Evolutionary conservation across 2,113 vertebrate species (phyloP), one percentile per base, ranked within the genome.

Genomic region (Psittacus erithacus): DNA sequence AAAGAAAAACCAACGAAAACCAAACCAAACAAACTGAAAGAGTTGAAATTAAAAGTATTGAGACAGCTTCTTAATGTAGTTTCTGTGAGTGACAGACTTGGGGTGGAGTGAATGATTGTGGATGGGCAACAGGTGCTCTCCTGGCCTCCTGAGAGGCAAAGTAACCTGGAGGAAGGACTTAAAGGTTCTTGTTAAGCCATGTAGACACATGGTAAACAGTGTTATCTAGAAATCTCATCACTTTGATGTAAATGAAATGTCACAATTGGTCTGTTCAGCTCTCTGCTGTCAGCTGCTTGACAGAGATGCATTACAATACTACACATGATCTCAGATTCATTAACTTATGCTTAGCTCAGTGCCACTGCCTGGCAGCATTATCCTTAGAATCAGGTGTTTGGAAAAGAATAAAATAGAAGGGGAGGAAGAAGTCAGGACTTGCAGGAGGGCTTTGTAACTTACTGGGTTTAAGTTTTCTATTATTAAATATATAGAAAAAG

Each of bases 201-300:
- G 79, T 69, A 78, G 67, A 49, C 86, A 92, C 82, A 43, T 49
- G 46, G 63, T 82, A 70, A 86, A 86, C 68, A 86, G 75, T 57
- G 57, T 94, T 97, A 96, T 96, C 92, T 90, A n/a, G 83, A 62
- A 81, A 93, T 71, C 88, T 92, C 76, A 75, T 93, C 73, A 84
- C 90, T 97, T 93, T 91, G 92, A 96, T 94, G 92, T 96, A 67
- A 88, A 83, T 86, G 69, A 96, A 94, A 96, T 93, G 95, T 94
- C 65, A 75, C 60, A 64, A 95, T 81, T 84, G 77, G 93, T 94
- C 64, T 78, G 55, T 79, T 83, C 73, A 78, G n/a, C 86, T 88
- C 17, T 82, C 90, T 90, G 85, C 90, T 93, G 94, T 68, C 95
- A 97, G 96, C 95, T 96, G 95, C 88, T 52, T 76, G 65, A 13